Conservation (phyloP, 2,797 vertebrate genomes). For the Manis javanica region DNA sequence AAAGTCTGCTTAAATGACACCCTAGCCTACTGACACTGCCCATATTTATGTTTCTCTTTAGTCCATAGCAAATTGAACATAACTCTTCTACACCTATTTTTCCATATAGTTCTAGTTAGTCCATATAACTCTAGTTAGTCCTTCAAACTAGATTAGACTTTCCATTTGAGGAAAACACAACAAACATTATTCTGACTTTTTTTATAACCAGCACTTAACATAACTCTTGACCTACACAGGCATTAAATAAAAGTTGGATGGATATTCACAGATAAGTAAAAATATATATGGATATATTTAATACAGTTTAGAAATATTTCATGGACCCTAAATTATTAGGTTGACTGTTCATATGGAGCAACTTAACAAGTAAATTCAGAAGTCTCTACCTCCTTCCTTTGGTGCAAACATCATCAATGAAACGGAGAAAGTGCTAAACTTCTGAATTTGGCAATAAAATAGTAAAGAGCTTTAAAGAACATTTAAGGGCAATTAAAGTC, state of each 20-base stretch:
- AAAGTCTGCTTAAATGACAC: not conserved
- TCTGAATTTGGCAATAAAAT: conserved; percentile 38
- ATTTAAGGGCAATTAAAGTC: conserved; percentile 2
- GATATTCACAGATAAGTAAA: not conserved
- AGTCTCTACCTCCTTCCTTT: not conserved
- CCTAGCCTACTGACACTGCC: not conserved
- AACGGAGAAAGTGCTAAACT: not conserved
- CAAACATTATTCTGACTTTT: not conserved
- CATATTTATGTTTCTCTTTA: not conserved
- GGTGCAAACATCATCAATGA: not conserved
- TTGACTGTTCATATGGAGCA: not conserved
- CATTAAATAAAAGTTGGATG: not conserved
- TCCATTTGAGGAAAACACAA: not conserved
- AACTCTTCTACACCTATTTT: not conserved
- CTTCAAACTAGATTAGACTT: not conserved
- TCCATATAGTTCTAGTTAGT: not conserved
- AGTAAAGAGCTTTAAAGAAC: not conserved
- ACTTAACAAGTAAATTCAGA: not conserved
- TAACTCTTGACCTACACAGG: not conserved
- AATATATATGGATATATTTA: not conserved
- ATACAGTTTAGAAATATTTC: not conserved
- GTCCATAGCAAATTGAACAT: not conserved
- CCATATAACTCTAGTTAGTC: too few relatives aligned
- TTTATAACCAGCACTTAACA: not conserved
- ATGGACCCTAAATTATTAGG: not conserved